Percentiles rank a stretch among this genome's conserved stretches.
Conservation (phyloP, 2,113 vertebrate species). For the Mormyrus iriodes region DNA sequence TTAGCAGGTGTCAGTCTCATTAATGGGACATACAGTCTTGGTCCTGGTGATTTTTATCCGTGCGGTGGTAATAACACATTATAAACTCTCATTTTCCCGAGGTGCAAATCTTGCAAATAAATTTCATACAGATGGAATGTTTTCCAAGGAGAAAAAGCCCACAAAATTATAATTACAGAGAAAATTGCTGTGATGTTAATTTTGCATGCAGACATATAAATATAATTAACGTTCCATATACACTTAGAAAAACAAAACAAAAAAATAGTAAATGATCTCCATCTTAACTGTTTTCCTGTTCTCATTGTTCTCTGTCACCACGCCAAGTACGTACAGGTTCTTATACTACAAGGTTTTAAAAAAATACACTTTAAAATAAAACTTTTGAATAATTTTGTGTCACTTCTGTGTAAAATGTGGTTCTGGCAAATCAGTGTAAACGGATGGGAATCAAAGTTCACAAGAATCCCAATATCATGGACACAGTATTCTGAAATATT, state of each 20-base stretch:
- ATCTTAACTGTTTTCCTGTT: constrained; percentile 27
- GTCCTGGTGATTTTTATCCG: neutral
- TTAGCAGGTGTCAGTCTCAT: constrained; percentile 10
- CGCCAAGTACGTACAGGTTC: neutral
- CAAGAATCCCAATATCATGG: neutral
- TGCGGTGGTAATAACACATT: neutral
- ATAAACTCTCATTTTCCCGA: neutral
- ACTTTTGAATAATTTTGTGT: neutral
- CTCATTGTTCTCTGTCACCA: constrained; percentile 26
- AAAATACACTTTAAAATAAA: neutral
- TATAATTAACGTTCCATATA: neutral
- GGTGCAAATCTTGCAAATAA: neutral
- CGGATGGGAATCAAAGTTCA: neutral
- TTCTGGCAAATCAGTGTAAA: neutral
- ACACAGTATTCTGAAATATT: neutral
- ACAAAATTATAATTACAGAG: neutral
- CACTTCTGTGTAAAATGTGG: neutral
- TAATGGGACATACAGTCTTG: neutral
- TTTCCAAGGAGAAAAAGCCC: neutral
- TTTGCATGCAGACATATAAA: constrained; percentile 1
- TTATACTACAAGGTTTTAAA: neutral
- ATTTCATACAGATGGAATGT: neutral
- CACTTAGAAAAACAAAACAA: neutral
- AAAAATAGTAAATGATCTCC: neutral
- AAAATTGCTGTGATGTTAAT: neutral